Evolutionary conservation across 2,888 invertebrate species (phyloP), one percentile per base, ranked within the genome.

Genomic region (Corbicula japonica): DNA sequence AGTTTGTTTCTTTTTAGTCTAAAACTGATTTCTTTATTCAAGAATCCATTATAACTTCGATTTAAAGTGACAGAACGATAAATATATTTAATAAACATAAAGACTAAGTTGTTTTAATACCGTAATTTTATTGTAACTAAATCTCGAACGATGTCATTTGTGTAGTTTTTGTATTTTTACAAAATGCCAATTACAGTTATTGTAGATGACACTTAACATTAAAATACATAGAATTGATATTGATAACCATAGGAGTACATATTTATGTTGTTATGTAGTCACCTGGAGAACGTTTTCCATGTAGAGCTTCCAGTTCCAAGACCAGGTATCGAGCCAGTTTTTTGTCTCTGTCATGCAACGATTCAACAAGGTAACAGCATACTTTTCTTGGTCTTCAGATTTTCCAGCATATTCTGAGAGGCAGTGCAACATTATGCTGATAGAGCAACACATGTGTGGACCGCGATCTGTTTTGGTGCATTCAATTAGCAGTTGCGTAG

Each of bases 391-490:
- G 28, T 50, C 50, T 23, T 50, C 50, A 26, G 26, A 8, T 15
- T 23, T 3, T 4, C 28, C 50, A n/a, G n/a, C n/a, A 50, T 50
- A 50, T 3, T 23, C 6, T 21, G 50, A 23, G 15, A 50, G 26
- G 28, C 50, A 50, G 15, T 50, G 26, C 23, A 50, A 50, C 15
- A 50, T 21, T 26, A 50, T 50, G 6, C 50, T 28, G 12, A 50
- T 15, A 26, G 50, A 50, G 28, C 26, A 15, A 8, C 26, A 4
- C 21, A 50, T 8, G 5, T 23, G 50, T 15, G 4, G 10, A 26
- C 21, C 50, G 12, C 50, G 50, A 21, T 50, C 26, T 50, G 50
- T 50, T 50, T 50, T 50, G 4, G 23, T 50, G 23, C 50, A 10
- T n/a, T 50, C 50, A 3, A 23, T 8, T 10, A 50, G 15, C 3